A percentile compares a stretch with the other conserved stretches of the same genome.
phyloP scores from a whole-genome alignment of 2,113 vertebrate genomes.

The Ptilonorhynchus violaceus region DNA sequence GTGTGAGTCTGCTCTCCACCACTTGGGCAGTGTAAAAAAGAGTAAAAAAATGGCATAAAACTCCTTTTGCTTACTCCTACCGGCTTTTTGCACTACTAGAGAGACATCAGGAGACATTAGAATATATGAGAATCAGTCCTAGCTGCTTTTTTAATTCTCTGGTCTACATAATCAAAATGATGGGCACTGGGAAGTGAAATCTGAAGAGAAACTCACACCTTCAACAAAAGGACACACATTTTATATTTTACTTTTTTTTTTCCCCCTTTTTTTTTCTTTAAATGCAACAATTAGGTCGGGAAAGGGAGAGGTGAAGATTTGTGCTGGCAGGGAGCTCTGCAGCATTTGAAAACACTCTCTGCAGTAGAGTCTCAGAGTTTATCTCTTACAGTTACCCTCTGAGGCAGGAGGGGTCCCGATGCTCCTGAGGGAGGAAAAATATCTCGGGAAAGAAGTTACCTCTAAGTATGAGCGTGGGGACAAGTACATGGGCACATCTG shows the following conservation, averaged over 20 bases:
- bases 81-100: background rate
- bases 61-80: background rate
- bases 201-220: background rate
- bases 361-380: background rate
- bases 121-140: background rate
- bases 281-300: background rate
- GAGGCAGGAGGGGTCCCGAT: background rate
- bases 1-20: background rate
- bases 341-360: background rate
- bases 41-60: background rate
- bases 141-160: background rate
- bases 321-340: background rate
- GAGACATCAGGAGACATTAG: background rate
- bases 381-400: constrained; percentile 18
- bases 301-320: background rate
- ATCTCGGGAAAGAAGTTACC: constrained; percentile 28
- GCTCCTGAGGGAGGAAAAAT: constrained; percentile 24
- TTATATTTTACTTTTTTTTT: background rate
- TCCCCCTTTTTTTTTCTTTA: accelerated
- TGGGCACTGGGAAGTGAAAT: background rate
- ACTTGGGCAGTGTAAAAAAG: background rate
- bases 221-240: background rate
- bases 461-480: background rate
- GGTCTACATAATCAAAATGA: background rate
- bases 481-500: background rate